Base-by-base conservation (phyloP, 2,113 vertebrate genomes). In the Campylomormyrus numenius region DNA sequence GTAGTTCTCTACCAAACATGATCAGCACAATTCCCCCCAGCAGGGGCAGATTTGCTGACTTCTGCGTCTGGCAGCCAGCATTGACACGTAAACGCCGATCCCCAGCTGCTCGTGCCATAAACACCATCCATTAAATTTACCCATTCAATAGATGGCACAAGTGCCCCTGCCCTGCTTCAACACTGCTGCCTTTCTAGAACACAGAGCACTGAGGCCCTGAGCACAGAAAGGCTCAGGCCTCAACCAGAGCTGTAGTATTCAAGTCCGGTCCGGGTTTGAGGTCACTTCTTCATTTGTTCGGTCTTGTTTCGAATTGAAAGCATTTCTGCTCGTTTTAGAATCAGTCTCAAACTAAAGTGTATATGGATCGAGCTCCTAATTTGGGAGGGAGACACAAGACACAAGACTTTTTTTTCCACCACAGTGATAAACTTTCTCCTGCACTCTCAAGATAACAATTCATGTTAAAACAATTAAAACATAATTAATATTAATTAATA, bases 121-220 rank as follows among this genome's bases (percentile, higher is more conserved):
- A 90, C 77, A 56, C 49, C 58, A 46, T 88, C 58, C 89, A 88
- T 87, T 88, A 90, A 42, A 77, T 88, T 88, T 87, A 53, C 66
- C 86, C 31, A 31, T 19, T 62, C 89, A 21, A 84, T 66, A 83
- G 58, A 80, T 90, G 58, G 66, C 86, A 31, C 7, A 35, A 53
- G 85, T 48, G 48, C 50, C 11, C n/a, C 85, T 42, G 3, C 88
- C 50, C 70, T 48, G 24, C 21, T 90, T 88, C 50, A 46, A 83
- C 45, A 24, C 15, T 42, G 8, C 85, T 53, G 50, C 50, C 27
- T 53, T 50, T 56, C 48, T 39, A 39, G 17, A 88, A 35, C 50
- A 39, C 49, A 13, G 53, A 35, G 52, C 45, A 31, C 50, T 7
- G 53, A 56, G 19, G 53, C 53, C 17, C 53, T 50, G 83, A 50